Evolutionary conservation across 2,888 invertebrate species (phyloP).

Genomic region (Parthenolecanium corni): DNA sequence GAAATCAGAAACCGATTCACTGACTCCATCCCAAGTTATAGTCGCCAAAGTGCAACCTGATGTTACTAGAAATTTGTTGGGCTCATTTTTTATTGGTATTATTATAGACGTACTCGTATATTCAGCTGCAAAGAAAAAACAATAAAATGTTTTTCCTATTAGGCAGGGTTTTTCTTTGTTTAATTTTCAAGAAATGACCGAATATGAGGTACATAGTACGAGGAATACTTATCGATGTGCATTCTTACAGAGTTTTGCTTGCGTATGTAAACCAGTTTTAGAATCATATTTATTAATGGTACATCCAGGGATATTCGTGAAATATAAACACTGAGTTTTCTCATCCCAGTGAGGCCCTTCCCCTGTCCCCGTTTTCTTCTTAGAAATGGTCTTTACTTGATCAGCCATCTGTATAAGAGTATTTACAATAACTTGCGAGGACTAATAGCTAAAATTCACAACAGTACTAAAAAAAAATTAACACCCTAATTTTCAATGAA

Average conservation of each 20-base stretch:
- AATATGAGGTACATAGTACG: no score
- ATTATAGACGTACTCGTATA: conserved; percentile 12
- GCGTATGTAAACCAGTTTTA: conserved; percentile 39
- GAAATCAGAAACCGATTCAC: conserved; percentile 41
- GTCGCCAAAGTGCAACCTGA: conserved; percentile 48
- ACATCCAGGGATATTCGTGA: conserved; percentile 47
- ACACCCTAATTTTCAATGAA: no score
- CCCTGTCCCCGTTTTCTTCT: neutral
- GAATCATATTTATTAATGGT: conserved; percentile 45
- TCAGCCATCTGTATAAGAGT: no score
- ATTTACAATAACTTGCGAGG: no score
- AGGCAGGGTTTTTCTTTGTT: no score
- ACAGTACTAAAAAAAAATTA: no score
- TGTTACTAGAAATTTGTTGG: conserved; percentile 52
- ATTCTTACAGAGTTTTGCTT: conserved; percentile 32
- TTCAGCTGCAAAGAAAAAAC: neutral
- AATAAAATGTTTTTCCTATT: no score
- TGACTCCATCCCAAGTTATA: conserved; percentile 53
- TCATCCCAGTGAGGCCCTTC: conserved; percentile 55
- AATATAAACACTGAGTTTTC: conserved; percentile 46
- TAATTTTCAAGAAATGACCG: no score
- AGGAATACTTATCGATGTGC: no score
- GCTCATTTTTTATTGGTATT: conserved; percentile 33
- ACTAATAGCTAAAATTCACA: no score
- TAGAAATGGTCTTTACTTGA: neutral